Conservation (phyloP, 2,113 vertebrate species). For the Xiphophorus hellerii region DNA sequence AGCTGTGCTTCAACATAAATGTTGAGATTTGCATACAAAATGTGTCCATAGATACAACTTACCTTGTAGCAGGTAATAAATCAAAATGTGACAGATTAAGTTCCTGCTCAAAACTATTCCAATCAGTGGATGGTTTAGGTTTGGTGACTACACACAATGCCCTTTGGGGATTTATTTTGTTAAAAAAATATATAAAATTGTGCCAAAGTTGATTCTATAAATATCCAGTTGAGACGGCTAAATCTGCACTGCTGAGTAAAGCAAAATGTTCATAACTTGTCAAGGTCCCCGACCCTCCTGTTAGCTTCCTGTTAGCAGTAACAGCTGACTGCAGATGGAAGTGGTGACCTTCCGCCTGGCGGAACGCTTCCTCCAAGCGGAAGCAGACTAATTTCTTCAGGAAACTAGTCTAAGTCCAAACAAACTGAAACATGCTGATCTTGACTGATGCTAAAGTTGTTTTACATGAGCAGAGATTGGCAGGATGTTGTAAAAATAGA, state of each 20-base stretch:
- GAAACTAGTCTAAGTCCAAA: background rate
- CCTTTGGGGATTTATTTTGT: background rate
- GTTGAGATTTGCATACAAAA: background rate
- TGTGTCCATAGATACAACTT: background rate
- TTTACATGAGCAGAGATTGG: too few relatives aligned
- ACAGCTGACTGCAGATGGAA: background rate
- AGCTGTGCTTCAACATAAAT: background rate
- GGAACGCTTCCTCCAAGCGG: background rate
- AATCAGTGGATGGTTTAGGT: background rate
- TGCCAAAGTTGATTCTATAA: background rate
- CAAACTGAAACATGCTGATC: too few relatives aligned
- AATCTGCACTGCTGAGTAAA: background rate
- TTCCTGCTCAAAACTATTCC: too few relatives aligned
- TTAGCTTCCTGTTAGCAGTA: constrained; percentile 3
- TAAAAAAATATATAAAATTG: background rate
- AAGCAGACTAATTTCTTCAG: too few relatives aligned
- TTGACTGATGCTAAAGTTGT: too few relatives aligned
- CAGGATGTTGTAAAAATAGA: too few relatives aligned
- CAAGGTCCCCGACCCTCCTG: background rate
- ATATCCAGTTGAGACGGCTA: background rate
- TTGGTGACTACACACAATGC: background rate
- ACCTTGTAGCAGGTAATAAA: background rate
- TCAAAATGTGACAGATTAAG: too few relatives aligned
- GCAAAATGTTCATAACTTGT: background rate
- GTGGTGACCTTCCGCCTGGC: background rate